These are phyloP conservation scores for Pelecanoides urinatrix DNA, from an alignment of 2,113 vertebrate species.

Conservation along the genomic window DNA sequence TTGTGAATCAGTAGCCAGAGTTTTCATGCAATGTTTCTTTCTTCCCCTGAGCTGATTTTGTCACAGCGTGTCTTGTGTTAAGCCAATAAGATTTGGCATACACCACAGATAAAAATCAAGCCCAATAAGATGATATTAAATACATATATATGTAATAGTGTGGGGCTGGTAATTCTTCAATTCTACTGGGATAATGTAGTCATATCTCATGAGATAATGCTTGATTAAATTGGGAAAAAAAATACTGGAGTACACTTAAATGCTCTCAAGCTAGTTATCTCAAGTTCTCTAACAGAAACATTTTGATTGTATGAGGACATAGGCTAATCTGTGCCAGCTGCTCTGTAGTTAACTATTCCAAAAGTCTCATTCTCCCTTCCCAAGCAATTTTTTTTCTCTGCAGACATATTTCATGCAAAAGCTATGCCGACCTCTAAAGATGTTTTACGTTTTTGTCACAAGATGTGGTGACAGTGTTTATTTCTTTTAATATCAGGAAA, in stretches of 20 bases:
- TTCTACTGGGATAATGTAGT: constrained; percentile 23
- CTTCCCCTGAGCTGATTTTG: neutral
- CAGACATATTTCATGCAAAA: constrained; percentile 57
- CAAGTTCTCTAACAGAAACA: constrained; percentile 53
- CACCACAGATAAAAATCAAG: neutral
- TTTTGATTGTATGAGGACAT: constrained; percentile 69
- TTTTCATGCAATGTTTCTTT: neutral
- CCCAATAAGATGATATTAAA: neutral
- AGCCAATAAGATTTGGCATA: neutral
- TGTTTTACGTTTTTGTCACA: constrained; percentile 19
- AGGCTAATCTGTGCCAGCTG: constrained; percentile 58
- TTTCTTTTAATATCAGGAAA: neutral
- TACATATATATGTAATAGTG: neutral
- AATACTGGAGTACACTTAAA: neutral
- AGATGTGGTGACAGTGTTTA: neutral
- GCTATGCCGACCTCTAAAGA: constrained; percentile 28
- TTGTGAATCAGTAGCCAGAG: neutral
- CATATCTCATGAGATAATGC: constrained; percentile 48
- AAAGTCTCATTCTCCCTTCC: constrained; percentile 17
- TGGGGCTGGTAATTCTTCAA: neutral
- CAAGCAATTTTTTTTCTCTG: neutral
- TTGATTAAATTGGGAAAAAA: constrained; percentile 15
- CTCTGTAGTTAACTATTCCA: constrained; percentile 22
- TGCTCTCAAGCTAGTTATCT: constrained; percentile 49
- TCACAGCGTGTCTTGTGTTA: neutral